A percentile compares a stretch with the other conserved stretches of the same genome.
These are phyloP conservation scores for Drosophila limbata DNA, from an alignment of 2,888 invertebrate species.

Conservation along the genomic window DNA sequence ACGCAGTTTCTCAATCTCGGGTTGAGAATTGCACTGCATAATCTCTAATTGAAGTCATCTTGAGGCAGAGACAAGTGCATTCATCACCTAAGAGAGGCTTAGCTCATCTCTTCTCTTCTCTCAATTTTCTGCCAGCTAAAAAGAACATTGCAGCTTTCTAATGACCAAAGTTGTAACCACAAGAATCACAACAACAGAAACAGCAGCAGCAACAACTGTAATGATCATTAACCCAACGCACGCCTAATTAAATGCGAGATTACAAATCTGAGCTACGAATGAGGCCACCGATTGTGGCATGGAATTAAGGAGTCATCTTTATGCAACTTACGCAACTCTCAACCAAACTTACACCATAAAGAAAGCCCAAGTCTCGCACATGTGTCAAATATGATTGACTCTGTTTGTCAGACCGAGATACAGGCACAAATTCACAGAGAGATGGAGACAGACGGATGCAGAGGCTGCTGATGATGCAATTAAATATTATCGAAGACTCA, in stretches of 20 bases:
- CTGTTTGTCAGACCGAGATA: constrained; percentile 36
- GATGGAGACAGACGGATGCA: background rate
- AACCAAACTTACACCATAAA: constrained; percentile 49
- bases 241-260: constrained; percentile 76
- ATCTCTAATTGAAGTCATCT: constrained; percentile 54
- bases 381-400: constrained; percentile 59
- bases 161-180: constrained; percentile 64
- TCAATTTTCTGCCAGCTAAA: constrained; percentile 8
- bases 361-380: constrained; percentile 51
- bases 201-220: constrained; percentile 24
- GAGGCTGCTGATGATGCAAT: constrained; percentile 64
- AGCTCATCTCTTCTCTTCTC: constrained; percentile 24
- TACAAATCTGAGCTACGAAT: constrained; percentile 60
- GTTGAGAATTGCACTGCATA: constrained; percentile 47
- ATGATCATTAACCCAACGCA: constrained; percentile 62
- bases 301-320: constrained; percentile 22
- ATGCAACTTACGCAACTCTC: constrained; percentile 52
- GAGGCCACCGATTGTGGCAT: constrained; percentile 64
- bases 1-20: constrained; percentile 28
- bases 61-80: constrained; percentile 54
- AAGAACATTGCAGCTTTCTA: constrained; percentile 70
- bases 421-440: background rate
- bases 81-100: constrained; percentile 46
- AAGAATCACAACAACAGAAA: constrained; percentile 33
- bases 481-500: constrained; percentile 57